Evolutionary conservation across 2,888 invertebrate genomes (phyloP), one percentile per base, ranked within the genome.

Genomic region (Scaptomyza reducta): DNA sequence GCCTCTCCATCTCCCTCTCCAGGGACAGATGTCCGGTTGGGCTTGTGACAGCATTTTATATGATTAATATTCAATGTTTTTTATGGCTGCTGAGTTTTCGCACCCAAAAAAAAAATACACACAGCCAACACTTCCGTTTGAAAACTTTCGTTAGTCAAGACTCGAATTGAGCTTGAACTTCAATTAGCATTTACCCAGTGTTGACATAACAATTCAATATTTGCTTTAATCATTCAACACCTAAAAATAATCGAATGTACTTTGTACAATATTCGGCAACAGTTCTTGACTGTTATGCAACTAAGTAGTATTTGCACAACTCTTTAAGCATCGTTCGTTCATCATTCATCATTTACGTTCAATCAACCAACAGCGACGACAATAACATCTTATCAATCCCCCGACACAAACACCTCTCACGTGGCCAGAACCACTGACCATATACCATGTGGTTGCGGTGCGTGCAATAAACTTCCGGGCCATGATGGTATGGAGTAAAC

Each of bases 161-260:
- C 60, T 46, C 42, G 47, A 61, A 14, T 53, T 61, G 50, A 51
- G 58, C 16, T 53, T 61, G 54, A 74, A 68, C 64, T 54, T 68
- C 77, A 84, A 82, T 82, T 82, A 82, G 81, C 82, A 81, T 84
- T 75, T 66, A 79, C 75, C 69, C 67, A 69, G 61, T 77, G 66
- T 70, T 74, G 70, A 72, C 71, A 67, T 54, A 76, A 65, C 6
- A 49, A 33, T 18, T 16, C 10, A 18, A 65, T 74, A 69, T 74
- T 82, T 80, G 66, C 74, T 42, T 59, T 77, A 74, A 70, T 81
- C 67, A 82, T 66, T 18, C 22, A 13, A 59, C 62, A 22, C 3
- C 6, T 6, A 35, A n/a, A 38, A 38, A 14, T 14, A 38, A 14
- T 70, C 57, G 50, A 68, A 46, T 54, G 40, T 31, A 27, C 25